phyloP scores from a whole-genome alignment of 2,113 vertebrate genomes.

The Sphyrna mokarran region DNA sequence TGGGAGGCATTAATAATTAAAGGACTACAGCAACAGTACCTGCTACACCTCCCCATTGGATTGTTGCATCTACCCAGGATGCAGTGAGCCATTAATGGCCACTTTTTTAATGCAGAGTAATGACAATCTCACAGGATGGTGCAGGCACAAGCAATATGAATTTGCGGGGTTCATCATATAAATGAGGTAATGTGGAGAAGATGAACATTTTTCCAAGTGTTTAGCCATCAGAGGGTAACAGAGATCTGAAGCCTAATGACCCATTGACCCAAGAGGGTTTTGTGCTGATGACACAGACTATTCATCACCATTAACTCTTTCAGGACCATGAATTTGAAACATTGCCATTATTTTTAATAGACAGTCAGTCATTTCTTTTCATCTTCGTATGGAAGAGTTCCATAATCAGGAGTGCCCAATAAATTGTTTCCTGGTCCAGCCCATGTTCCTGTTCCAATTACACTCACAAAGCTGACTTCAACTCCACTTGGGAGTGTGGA shows the following conservation, averaged over 20 bases:
- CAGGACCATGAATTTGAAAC: neutral
- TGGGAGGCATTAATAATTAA: slow-evolving; percentile 37
- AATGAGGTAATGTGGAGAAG: slow-evolving; percentile 4
- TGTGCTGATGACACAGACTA: neutral
- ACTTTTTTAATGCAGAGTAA: slow-evolving; percentile 13
- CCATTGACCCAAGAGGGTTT: neutral
- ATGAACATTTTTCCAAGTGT: slow-evolving; percentile 11
- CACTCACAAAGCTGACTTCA: neutral
- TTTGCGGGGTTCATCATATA: slow-evolving; percentile 23
- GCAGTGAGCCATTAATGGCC: slow-evolving; percentile 29
- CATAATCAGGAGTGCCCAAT: neutral
- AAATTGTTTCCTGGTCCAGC: neutral
- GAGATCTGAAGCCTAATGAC: slow-evolving; percentile 14
- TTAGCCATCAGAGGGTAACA: neutral
- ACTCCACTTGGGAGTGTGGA: neutral
- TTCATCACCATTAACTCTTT: slow-evolving; percentile 3
- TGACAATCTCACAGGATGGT: slow-evolving; percentile 26
- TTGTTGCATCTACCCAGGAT: slow-evolving; percentile 9
- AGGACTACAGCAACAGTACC: slow-evolving; percentile 31
- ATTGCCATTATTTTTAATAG: neutral
- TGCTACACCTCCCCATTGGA: slow-evolving; percentile 32
- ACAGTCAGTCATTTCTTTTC: neutral
- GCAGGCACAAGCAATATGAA: slow-evolving; percentile 22
- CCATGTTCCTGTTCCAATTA: neutral
- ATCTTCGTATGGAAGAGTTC: neutral